Evolutionary conservation across 1,140 invertebrate genomes (phyloP), one percentile per base, ranked within the genome.

Genomic region (Penaeus indicus): DNA sequence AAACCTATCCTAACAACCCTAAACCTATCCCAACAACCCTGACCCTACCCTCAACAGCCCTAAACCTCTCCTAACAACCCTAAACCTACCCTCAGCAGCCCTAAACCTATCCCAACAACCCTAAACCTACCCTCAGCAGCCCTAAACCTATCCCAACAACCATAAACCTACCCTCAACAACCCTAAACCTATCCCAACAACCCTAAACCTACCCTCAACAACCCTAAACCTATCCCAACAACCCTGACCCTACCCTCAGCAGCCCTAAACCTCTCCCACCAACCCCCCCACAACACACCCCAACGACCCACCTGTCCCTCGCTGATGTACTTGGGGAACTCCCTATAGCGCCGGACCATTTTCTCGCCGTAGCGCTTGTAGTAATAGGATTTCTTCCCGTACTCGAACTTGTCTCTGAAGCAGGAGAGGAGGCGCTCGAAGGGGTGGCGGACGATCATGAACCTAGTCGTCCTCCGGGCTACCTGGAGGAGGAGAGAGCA

Each of bases 361-460:
- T 89, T 89, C 79, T 90, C 88, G 5, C 90, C 85, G 25, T 87
- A 84, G 19, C 19, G n/a, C 19, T 82, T 72, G 47, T 89, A 89
- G 69, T 91, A 91, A 80, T 86, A 89, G n/a, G 42, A n/a, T n/a
- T 91, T 91, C 61, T 60, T 82, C 27, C 86, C 89, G 8, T 78
- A 8, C 69, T 90, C 81, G 63, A 77, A 91, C 86, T 91, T 91
- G 75, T 91, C 89, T 21, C 86, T 47, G 85, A 89, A 91, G 54
- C 89, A 90, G 27, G 91, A 91, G 61, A 91, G 61, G 19, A 91
- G 85, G 4, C 91, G 87, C 21, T 90, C 86, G 75, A 91, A 89
- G n/a, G 91, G 91, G 27, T 91, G 91, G 7, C 91, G 89, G 16
- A 90, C 91, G 16, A 91, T 72, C 77, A 90, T 89, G 64, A 91